Percentiles rank a stretch among this genome's conserved stretches.
Conservation (phyloP, 2,113 vertebrate genomes). For the Caretta caretta region DNA sequence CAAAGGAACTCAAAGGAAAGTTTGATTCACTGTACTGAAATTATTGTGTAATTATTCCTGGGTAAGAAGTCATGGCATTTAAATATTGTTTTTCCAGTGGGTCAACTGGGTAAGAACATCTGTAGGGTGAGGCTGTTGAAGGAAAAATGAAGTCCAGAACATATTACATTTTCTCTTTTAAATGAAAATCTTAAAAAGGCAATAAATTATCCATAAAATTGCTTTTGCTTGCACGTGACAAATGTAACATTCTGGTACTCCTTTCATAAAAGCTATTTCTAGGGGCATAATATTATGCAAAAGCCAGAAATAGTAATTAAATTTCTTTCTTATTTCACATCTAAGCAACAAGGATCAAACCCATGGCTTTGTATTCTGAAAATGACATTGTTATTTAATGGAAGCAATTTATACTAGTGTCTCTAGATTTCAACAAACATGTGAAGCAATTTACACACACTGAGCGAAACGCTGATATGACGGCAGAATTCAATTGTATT, state of each 20-base stretch:
- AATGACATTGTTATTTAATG: neutral
- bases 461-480: neutral
- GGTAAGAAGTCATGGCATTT: neutral
- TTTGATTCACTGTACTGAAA: constrained; percentile 23
- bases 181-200: neutral
- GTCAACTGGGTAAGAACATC: neutral
- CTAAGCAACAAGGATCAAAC: neutral
- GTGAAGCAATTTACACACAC: neutral
- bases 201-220: neutral
- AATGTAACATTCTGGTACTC: neutral
- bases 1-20: neutral
- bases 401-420: neutral
- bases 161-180: neutral
- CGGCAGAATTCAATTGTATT: neutral
- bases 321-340: neutral
- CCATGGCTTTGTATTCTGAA: neutral
- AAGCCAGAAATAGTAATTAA: neutral
- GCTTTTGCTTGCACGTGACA: neutral
- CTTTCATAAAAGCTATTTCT: neutral
- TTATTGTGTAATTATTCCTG: neutral
- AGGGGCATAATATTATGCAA: neutral
- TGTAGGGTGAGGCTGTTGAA: neutral
- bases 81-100: constrained; percentile 2
- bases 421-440: neutral
- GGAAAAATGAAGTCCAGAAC: neutral